A percentile compares a stretch with the other conserved stretches of the same genome.
Conservation (phyloP, 2,888 invertebrate species). For the Sisyra terminalis region DNA sequence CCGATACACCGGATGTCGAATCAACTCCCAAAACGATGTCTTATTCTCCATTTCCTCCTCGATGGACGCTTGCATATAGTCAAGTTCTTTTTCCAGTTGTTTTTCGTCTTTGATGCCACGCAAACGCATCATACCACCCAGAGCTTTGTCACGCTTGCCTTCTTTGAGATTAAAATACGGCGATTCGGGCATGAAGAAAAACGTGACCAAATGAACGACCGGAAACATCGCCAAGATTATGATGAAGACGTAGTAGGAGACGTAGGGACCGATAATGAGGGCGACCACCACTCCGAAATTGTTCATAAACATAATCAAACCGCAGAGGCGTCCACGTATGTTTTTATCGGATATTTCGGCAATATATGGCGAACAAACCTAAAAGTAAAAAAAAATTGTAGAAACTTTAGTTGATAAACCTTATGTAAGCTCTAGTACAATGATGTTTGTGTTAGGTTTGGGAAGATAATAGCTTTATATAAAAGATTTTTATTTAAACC, state of each 20-base stretch:
- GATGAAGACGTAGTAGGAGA: slow-evolving; percentile 21
- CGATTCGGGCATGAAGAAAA: slow-evolving; percentile 42
- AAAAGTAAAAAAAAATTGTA: not conserved
- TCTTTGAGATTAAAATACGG: slow-evolving; percentile 41
- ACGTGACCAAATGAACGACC: slow-evolving; percentile 28
- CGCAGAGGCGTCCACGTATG: slow-evolving; percentile 21
- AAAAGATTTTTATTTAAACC: not conserved
- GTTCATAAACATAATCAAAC: slow-evolving; percentile 24
- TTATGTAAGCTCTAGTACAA: not conserved
- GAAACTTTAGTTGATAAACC: not conserved
- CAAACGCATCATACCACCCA: slow-evolving; percentile 26
- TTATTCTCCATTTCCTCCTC: slow-evolving; percentile 34
- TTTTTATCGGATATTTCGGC: slow-evolving; percentile 24
- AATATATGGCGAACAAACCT: slow-evolving; percentile 22
- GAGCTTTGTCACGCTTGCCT: slow-evolving; percentile 30
- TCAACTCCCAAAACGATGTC: slow-evolving; percentile 30
- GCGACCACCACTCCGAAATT: slow-evolving; percentile 24
- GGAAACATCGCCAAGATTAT: slow-evolving; percentile 31
- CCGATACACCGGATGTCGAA: slow-evolving; percentile 33
- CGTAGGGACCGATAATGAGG: slow-evolving; percentile 22
- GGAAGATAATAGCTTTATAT: not conserved
- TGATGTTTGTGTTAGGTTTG: not conserved
- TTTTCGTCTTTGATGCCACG: slow-evolving; percentile 29
- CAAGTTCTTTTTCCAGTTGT: slow-evolving; percentile 23
- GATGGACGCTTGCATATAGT: slow-evolving; percentile 27